phyloP scores from a whole-genome alignment of 2,888 invertebrate species.

The Lithodes maja region DNA sequence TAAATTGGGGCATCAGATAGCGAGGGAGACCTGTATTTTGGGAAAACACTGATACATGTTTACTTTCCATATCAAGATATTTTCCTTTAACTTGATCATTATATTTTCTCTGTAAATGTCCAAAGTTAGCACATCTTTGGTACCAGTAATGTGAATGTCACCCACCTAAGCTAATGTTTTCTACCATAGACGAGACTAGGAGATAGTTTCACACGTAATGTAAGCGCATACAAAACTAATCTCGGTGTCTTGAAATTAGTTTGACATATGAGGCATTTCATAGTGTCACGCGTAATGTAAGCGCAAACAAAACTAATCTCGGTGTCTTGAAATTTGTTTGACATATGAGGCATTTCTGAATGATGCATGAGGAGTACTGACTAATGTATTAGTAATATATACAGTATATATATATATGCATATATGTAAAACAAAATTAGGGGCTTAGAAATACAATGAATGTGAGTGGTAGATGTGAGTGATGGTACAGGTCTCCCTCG shows the following conservation, averaged over 20 bases:
- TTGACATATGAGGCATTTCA: not conserved
- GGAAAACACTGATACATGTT: no score
- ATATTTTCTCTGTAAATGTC: no score
- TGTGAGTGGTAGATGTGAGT: not conserved
- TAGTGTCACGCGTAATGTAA: not conserved
- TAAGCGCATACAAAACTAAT: not conserved
- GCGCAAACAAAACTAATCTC: conserved; percentile 12
- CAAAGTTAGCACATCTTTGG: not conserved
- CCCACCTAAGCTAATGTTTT: conserved; percentile 36
- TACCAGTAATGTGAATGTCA: conserved; percentile 16
- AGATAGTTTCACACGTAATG: not conserved
- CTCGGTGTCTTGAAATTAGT: not conserved
- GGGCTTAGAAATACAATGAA: not conserved
- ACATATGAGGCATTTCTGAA: not conserved
- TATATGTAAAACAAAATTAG: not conserved
- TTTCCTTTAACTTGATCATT: no score
- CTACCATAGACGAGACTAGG: not conserved
- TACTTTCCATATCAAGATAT: no score
- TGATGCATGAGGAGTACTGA: not conserved
- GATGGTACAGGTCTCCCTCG: no score
- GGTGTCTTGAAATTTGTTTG: not conserved
- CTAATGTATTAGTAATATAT: not conserved
- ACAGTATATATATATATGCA: no score
- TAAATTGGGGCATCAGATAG: no score
- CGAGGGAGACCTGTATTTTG: no score